These are phyloP conservation scores for Hafferia zeledoni DNA, from an alignment of 2,797 vertebrate genomes.

Conservation along the genomic window DNA sequence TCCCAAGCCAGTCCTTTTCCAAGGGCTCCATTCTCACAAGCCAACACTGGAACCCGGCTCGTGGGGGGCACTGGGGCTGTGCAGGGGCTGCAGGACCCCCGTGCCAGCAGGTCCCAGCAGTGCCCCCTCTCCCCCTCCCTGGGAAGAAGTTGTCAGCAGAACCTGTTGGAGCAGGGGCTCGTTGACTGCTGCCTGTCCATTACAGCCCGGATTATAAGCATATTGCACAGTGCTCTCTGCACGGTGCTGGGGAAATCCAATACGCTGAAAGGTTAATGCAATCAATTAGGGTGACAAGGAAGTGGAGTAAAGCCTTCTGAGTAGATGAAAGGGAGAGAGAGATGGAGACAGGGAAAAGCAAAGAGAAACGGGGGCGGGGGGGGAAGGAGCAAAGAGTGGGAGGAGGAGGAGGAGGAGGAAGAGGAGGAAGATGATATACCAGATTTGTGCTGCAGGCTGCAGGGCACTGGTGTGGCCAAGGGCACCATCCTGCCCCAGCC, in stretches of 20 bases:
- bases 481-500: not conserved
- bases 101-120: not conserved
- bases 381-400: not conserved
- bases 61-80: not conserved
- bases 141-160: constrained; percentile 72
- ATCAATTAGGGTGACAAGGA: constrained; percentile 99
- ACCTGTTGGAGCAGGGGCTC: constrained; percentile 75
- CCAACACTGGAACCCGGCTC: not conserved
- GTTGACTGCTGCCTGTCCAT: constrained; percentile 99
- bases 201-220: constrained; percentile 99
- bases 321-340: constrained; percentile 89
- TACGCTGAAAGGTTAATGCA: constrained; percentile 99
- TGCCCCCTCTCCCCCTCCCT: not conserved
- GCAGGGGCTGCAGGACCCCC: not conserved
- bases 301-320: constrained; percentile 99
- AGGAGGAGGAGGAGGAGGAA: not conserved
- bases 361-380: not conserved
- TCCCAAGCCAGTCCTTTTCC: not conserved
- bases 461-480: not conserved
- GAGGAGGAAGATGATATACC: not conserved
- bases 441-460: not conserved
- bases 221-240: constrained; percentile 97
- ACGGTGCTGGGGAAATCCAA: constrained; percentile 99
- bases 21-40: not conserved
- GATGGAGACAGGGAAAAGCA: constrained; percentile 59